Evolutionary conservation across 2,888 invertebrate species (phyloP).

Genomic region (Heliconius ethilla): DNA sequence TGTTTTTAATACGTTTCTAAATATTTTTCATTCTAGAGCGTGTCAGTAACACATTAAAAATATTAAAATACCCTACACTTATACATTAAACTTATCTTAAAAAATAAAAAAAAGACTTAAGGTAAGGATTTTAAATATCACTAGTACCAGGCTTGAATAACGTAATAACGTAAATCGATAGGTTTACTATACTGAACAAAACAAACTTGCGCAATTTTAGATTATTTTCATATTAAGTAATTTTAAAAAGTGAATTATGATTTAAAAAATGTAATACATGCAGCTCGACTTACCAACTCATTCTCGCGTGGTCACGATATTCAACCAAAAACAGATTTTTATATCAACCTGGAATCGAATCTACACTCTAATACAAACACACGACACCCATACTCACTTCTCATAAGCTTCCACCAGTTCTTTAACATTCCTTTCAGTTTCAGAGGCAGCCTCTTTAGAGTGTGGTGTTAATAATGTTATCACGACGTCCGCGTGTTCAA

Average conservation of each 20-base stretch:
- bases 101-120: background rate
- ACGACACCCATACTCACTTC: slow-evolving; percentile 65
- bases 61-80: background rate
- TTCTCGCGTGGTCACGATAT: background rate
- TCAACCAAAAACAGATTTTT: background rate
- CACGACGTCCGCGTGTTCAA: slow-evolving; percentile 86
- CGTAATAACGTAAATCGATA: background rate
- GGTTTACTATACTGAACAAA: too few species aligned
- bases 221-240: too few species aligned
- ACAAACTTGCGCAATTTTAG: too few species aligned
- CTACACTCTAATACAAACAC: slow-evolving; percentile 10
- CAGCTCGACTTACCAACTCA: background rate
- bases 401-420: slow-evolving; percentile 86
- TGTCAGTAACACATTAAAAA: background rate
- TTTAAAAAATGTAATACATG: background rate
- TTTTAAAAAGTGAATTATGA: too few species aligned
- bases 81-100: background rate
- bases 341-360: background rate
- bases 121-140: background rate
- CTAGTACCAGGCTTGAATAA: background rate
- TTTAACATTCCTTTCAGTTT: slow-evolving; percentile 86
- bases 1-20: too few species aligned
- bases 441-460: slow-evolving; percentile 84
- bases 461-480: slow-evolving; percentile 86
- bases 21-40: too few species aligned